Percentiles rank a stretch among this genome's conserved stretches.
These are phyloP conservation scores for Pterostichus niger DNA, from an alignment of 2,888 invertebrate species.

Conservation along the genomic window DNA sequence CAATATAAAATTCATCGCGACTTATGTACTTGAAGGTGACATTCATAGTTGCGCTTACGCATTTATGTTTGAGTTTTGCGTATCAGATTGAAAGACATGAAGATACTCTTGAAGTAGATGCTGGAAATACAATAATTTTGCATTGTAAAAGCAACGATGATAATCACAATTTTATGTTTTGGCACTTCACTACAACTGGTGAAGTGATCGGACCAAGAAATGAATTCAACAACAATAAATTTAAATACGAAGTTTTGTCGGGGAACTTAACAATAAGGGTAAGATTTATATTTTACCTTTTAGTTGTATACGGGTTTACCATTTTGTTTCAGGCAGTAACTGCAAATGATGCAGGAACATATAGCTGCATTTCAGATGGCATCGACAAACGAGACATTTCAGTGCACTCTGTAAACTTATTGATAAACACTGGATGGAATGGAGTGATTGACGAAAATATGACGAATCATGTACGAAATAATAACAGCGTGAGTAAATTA, in stretches of 20 bases:
- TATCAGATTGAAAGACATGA: background rate
- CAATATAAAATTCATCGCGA: background rate
- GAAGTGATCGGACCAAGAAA: slow-evolving; percentile 83
- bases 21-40: slow-evolving; percentile 58
- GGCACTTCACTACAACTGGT: slow-evolving; percentile 79
- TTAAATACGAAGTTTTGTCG: slow-evolving; percentile 84
- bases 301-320: slow-evolving; percentile 36
- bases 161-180: slow-evolving; percentile 84
- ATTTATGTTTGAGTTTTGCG: background rate
- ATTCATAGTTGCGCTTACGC: slow-evolving; percentile 24
- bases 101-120: slow-evolving; percentile 77
- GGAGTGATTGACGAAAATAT: background rate
- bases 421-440: slow-evolving; percentile 77
- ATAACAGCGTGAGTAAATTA: slow-evolving; percentile 25
- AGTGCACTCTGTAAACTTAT: slow-evolving; percentile 81
- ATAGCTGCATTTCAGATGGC: slow-evolving; percentile 82
- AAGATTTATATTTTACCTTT: slow-evolving; percentile 71
- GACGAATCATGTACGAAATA: slow-evolving; percentile 7
- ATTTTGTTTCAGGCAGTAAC: slow-evolving; percentile 79
- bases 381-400: slow-evolving; percentile 78
- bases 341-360: slow-evolving; percentile 81
- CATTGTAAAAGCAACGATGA: slow-evolving; percentile 83
- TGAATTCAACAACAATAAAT: slow-evolving; percentile 81
- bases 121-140: slow-evolving; percentile 81
- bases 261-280: slow-evolving; percentile 84